A percentile compares a stretch with the other conserved stretches of the same genome.
phyloP scores from a whole-genome alignment of 2,888 invertebrate species.

The Linnaemya vulpina region DNA sequence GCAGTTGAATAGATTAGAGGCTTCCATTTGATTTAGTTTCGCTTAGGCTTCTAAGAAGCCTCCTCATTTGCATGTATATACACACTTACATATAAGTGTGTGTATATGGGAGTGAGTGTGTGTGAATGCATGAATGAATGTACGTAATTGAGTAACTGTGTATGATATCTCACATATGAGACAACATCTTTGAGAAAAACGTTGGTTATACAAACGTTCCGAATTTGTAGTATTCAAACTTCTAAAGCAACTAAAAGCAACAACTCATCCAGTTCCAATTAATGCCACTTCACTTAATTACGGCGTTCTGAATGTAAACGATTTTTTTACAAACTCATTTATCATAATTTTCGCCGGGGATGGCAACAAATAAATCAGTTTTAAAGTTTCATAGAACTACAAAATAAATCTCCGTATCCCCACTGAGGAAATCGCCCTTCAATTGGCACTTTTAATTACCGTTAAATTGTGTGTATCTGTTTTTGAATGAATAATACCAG shows the following conservation, averaged over 20 bases:
- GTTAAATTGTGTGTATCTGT: slow-evolving; percentile 67
- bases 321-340: slow-evolving; percentile 37
- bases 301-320: slow-evolving; percentile 10
- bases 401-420: slow-evolving; percentile 12
- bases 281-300: slow-evolving; percentile 5
- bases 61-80: too few species aligned
- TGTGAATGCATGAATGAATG: too few species aligned
- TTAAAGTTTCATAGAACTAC: background rate
- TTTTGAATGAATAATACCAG: slow-evolving; percentile 21
- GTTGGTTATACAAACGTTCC: too few species aligned
- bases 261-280: background rate
- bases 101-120: too few species aligned
- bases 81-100: too few species aligned
- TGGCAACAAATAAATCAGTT: background rate
- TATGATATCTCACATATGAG: background rate
- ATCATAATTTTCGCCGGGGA: slow-evolving; percentile 33
- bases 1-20: too few species aligned
- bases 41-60: too few species aligned
- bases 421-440: slow-evolving; percentile 25
- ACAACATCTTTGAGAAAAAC: background rate
- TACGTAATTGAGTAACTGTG: too few species aligned
- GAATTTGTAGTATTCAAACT: too few species aligned
- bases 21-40: too few species aligned
- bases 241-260: background rate
- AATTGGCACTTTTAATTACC: slow-evolving; percentile 67